Conservation (phyloP, 2,888 invertebrate genomes). For the Callyntrura sp. region DNA sequence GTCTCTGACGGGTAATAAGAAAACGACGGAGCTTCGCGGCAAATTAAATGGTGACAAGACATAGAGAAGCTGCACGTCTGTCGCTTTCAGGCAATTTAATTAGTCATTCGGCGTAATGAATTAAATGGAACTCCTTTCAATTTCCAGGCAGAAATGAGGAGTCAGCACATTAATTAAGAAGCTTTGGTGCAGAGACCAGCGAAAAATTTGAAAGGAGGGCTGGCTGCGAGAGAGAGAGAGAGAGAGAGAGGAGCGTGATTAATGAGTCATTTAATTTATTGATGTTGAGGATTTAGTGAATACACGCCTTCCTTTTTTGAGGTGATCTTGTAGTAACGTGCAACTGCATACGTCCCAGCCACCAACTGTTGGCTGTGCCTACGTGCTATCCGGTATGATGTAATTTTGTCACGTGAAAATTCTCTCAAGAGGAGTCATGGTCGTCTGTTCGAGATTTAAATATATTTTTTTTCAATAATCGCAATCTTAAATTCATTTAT, state of each 20-base stretch:
- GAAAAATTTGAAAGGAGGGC: not conserved
- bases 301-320: conserved; percentile 8
- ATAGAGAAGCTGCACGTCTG: not conserved
- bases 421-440: no score
- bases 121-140: not conserved
- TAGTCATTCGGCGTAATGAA: not conserved
- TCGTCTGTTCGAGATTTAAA: not conserved
- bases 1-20: no score
- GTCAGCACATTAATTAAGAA: not conserved
- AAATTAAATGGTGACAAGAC: not conserved
- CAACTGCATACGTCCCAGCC: no score
- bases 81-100: not conserved
- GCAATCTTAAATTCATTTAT: conserved; percentile 11
- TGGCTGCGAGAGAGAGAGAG: not conserved
- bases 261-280: not conserved
- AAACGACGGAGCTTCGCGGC: no score
- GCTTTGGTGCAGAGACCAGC: not conserved
- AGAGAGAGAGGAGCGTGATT: not conserved
- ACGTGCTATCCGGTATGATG: no score
- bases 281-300: not conserved
- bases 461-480: not conserved
- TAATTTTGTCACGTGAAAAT: no score
- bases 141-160: no score
- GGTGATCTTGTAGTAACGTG: not conserved
- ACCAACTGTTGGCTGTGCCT: no score